Evolutionary conservation across 2,888 invertebrate species (phyloP), one percentile per base, ranked within the genome.

Genomic region (Unio pictorum): DNA sequence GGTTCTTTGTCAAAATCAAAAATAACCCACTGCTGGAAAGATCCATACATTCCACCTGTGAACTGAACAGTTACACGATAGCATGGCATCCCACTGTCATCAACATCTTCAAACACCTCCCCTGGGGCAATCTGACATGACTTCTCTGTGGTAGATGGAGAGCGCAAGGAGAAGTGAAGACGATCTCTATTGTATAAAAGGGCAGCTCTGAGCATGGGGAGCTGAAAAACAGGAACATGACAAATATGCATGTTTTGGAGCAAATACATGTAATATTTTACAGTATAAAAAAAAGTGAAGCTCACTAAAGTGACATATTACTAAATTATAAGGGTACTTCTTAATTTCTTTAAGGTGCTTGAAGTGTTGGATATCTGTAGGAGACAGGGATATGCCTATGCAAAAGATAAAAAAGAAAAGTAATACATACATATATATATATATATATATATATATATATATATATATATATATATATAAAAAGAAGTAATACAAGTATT

Each of bases 1-100:
- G 88, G 88, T 15, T 80, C 74, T 3, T 57, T 59, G 34, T 86
- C 87, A 73, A 89, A 88, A 79, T 89, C 88, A 77, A 89, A 87
- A n/a, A 85, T 76, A 26, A 89, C 78, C 85, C 87, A 85, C 71
- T 87, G 86, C 57, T 73, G 84, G 76, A 88, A 89, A 20, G 87
- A 87, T 3, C 89, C 89, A 75, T 86, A 88, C 84, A 88, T 87
- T 30, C 84, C 83, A 8, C 82, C 82, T 8, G 70, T 75, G 69
- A 86, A 87, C 63, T 73, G 73, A n/a, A 86, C 79, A 20, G 64
- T 61, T 3, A 81, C 71, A 59, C 61, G 73, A 72, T 81, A 87
- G 56, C 72, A 71, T 4, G 73, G 77, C 59, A 63, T 69, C 15
- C 81, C 83, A 17, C 72, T 60, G 26, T 73, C 76, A 18, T 75